Conservation (phyloP, 2,113 vertebrate species). For the Trogon surrucura region DNA sequence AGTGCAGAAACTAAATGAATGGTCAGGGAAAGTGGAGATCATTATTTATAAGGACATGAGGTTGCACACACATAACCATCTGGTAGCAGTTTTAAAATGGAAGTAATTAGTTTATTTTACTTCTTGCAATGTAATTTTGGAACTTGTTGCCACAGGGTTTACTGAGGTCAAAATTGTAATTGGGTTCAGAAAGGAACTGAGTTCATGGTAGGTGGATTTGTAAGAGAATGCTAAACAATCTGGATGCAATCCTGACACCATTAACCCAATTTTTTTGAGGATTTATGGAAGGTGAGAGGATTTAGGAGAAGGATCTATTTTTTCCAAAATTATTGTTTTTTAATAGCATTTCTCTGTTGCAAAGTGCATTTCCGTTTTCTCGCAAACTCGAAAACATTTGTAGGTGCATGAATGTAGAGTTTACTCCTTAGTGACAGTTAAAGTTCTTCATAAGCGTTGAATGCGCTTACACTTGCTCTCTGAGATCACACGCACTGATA, state of each 20-base stretch:
- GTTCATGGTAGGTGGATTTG: not conserved
- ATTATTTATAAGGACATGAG: not conserved
- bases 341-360: not conserved
- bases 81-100: not conserved
- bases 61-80: not conserved
- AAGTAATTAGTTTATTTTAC: conserved; percentile 7
- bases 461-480: not conserved
- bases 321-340: not conserved
- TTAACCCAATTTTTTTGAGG: not conserved
- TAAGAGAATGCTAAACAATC: not conserved
- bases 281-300: not conserved
- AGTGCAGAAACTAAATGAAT: not conserved
- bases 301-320: not conserved
- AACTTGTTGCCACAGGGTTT: not conserved
- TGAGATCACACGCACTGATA: not conserved
- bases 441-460: not conserved
- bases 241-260: not conserved
- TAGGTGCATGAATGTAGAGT: not conserved
- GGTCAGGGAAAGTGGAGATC: not conserved
- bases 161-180: not conserved
- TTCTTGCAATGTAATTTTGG: not conserved
- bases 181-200: not conserved
- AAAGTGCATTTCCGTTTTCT: not conserved
- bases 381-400: not conserved
- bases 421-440: not conserved